These are phyloP conservation scores for Caenorhabditis wallacei DNA, from an alignment of 2,888 invertebrate species.

Conservation along the genomic window DNA sequence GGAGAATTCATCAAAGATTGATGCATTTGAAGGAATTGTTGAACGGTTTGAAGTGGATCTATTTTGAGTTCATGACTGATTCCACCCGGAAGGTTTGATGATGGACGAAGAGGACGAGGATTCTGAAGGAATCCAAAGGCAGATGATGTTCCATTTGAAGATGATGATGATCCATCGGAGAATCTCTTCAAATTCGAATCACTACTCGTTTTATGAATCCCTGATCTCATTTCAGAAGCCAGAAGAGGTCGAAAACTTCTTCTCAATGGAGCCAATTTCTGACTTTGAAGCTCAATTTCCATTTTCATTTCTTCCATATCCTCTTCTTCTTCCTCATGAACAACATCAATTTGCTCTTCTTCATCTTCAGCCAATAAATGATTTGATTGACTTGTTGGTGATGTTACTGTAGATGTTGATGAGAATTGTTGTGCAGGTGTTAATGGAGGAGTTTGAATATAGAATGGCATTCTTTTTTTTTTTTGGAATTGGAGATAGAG, in stretches of 20 bases:
- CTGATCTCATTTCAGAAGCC: constrained; percentile 34
- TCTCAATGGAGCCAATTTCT: constrained; percentile 11
- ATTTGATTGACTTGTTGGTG: constrained; percentile 26
- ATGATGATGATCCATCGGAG: background rate
- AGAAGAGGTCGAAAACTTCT: constrained; percentile 36
- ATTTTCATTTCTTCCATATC: constrained; percentile 47
- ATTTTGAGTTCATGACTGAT: constrained; percentile 34
- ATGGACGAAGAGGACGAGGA: constrained; percentile 47
- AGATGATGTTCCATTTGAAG: constrained; percentile 10
- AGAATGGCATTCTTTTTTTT: constrained; percentile 64
- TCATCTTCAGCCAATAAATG: constrained; percentile 50
- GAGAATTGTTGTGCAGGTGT: constrained; percentile 52
- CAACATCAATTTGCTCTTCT: constrained; percentile 37
- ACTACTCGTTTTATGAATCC: constrained; percentile 52
- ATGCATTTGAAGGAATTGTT: constrained; percentile 59
- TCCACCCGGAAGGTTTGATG: constrained; percentile 45
- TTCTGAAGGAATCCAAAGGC: constrained; percentile 24
- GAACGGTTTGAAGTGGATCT: constrained; percentile 61
- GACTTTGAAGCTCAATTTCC: constrained; percentile 21
- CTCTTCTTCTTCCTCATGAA: constrained; percentile 43
- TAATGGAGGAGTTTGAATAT: constrained; percentile 64
- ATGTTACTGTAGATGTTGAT: constrained; percentile 32
- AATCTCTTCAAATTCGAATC: constrained; percentile 41
- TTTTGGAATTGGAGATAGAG: background rate
- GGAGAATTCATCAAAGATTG: constrained; percentile 59